Conservation (phyloP, 2,797 vertebrate genomes). For the Sebastes oblongus region DNA sequence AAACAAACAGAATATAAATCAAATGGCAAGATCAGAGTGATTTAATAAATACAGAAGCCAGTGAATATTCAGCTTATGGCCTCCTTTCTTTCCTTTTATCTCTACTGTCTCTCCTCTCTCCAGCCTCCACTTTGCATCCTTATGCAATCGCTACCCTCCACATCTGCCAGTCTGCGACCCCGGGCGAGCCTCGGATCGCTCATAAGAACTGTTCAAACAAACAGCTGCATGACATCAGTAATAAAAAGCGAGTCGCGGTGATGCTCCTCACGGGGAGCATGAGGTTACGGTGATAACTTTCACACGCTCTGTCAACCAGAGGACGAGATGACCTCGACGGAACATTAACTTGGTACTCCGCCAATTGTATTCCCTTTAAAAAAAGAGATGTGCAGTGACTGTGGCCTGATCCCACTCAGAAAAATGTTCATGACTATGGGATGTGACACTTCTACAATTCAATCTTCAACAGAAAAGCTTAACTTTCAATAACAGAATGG, state of each 20-base stretch:
- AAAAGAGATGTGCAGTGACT: slow-evolving; percentile 12
- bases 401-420: not conserved
- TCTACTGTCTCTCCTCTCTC: not conserved
- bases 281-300: slow-evolving; percentile 30
- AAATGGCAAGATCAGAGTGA: slow-evolving; percentile 29
- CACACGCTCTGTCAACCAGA: slow-evolving; percentile 18
- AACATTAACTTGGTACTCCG: slow-evolving; percentile 50
- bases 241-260: slow-evolving; percentile 15
- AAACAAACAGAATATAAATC: slow-evolving; percentile 52
- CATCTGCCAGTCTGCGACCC: slow-evolving; percentile 35
- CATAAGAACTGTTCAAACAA: slow-evolving; percentile 14
- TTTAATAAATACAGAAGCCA: slow-evolving; percentile 33
- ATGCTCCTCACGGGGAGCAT: slow-evolving; percentile 7
- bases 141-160: not conserved
- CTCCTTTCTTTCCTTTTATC: slow-evolving; percentile 19
- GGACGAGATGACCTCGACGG: slow-evolving; percentile 45
- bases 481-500: slow-evolving; percentile 35
- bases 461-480: slow-evolving; percentile 24
- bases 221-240: slow-evolving; percentile 40
- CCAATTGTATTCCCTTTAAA: slow-evolving; percentile 38
- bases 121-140: slow-evolving; percentile 14
- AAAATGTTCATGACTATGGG: slow-evolving; percentile 29
- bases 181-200: not conserved
- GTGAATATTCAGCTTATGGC: slow-evolving; percentile 22
- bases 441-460: slow-evolving; percentile 53